phyloP scores from a whole-genome alignment of 1,140 invertebrate species.

The Whitmania pigra region DNA sequence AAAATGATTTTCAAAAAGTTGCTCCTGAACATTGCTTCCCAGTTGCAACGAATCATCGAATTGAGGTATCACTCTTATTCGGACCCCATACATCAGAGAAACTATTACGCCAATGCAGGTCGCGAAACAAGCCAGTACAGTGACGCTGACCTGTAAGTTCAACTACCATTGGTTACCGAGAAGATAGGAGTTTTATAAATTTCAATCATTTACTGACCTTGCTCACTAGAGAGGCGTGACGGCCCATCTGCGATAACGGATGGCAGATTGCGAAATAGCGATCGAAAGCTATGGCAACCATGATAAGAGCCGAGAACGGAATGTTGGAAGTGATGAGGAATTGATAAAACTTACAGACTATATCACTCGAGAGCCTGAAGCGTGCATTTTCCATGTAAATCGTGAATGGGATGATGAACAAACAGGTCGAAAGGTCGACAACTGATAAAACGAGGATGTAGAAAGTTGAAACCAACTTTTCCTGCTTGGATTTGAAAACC shows the following conservation, averaged over 20 bases:
- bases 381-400: slow-evolving; percentile 24
- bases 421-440: slow-evolving; percentile 29
- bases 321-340: slow-evolving; percentile 23
- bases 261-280: slow-evolving; percentile 3
- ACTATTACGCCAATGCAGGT: slow-evolving; percentile 6
- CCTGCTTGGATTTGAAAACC: slow-evolving; percentile 37
- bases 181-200: too few species aligned
- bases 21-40: background rate
- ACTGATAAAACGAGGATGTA: slow-evolving; percentile 38
- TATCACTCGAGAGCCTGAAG: slow-evolving; percentile 8
- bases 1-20: background rate
- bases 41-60: too few species aligned
- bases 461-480: slow-evolving; percentile 35
- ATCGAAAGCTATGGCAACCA: slow-evolving; percentile 24
- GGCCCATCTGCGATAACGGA: background rate
- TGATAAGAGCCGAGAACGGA: slow-evolving; percentile 22
- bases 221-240: background rate
- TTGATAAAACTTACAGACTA: slow-evolving; percentile 23
- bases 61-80: background rate
- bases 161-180: too few species aligned
- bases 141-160: slow-evolving; percentile 25
- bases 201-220: background rate
- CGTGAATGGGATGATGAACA: slow-evolving; percentile 22
- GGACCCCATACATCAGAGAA: slow-evolving; percentile 17
- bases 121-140: background rate